A percentile compares a stretch with the other conserved stretches of the same genome.
Evolutionary conservation across 2,113 vertebrate genomes (phyloP).

Genomic region (Serinus canaria): DNA sequence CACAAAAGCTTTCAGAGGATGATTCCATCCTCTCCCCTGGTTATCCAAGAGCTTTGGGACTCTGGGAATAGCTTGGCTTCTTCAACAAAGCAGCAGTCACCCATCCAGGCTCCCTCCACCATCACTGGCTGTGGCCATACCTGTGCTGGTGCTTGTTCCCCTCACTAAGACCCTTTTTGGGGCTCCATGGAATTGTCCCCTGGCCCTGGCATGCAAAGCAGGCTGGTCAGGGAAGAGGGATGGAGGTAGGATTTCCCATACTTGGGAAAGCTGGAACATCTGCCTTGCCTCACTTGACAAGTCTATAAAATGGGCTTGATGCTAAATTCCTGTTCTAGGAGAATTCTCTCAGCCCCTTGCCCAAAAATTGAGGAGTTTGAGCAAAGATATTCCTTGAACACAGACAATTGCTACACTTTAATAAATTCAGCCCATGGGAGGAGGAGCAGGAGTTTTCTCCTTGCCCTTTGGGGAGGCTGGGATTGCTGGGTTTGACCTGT

Average conservation of each 20-base stretch:
- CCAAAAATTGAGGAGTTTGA: not conserved
- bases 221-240: not conserved
- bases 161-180: not conserved
- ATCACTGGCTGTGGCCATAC: not conserved
- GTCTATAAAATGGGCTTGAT: not conserved
- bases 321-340: not conserved
- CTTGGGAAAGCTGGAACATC: not conserved
- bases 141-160: not conserved
- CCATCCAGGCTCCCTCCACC: not conserved
- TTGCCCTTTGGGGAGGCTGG: not conserved
- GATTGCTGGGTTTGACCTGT: not conserved
- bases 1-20: not conserved
- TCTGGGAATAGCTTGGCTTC: not conserved
- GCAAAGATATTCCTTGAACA: not conserved
- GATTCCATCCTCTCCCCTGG: not conserved
- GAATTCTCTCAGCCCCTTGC: not conserved
- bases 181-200: not conserved
- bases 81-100: not conserved
- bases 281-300: not conserved
- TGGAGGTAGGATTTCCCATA: not conserved
- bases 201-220: not conserved
- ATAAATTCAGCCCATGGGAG: not conserved
- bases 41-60: not conserved
- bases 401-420: not conserved
- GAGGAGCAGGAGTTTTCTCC: not conserved